These are phyloP conservation scores for Calidris pugnax DNA, from an alignment of 2,113 vertebrate genomes.

Conservation along the genomic window DNA sequence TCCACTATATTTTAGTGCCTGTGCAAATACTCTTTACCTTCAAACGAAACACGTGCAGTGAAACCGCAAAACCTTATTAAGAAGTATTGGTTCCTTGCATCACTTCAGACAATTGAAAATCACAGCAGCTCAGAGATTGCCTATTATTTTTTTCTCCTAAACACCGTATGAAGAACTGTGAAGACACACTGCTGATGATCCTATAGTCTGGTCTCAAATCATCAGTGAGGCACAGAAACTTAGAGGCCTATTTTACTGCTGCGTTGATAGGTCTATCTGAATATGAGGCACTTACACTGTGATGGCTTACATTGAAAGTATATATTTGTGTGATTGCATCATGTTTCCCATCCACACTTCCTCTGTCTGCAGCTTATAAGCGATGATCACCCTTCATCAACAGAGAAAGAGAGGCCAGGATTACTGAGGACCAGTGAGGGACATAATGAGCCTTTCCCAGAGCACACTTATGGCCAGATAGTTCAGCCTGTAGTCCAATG, in stretches of 20 bases:
- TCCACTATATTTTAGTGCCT: background rate
- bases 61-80: conserved; percentile 20
- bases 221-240: background rate
- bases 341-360: background rate
- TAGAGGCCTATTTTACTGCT: background rate
- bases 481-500: background rate
- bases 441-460: background rate
- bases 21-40: conserved; percentile 7
- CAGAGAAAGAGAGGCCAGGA: background rate
- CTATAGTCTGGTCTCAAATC: background rate
- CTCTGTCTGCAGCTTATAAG: background rate
- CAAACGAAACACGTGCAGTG: conserved; percentile 2
- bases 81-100: background rate
- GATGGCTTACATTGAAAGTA: background rate
- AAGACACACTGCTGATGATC: background rate
- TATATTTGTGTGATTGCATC: background rate
- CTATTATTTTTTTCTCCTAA: background rate
- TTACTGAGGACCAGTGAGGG: background rate
- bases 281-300: background rate
- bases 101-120: conserved; percentile 11
- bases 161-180: background rate
- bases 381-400: background rate
- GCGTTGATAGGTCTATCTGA: background rate
- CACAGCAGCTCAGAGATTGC: background rate
- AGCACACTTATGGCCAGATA: background rate